phyloP scores from a whole-genome alignment of 92 coral and sea anemone species.

The Porites cylindrica region DNA sequence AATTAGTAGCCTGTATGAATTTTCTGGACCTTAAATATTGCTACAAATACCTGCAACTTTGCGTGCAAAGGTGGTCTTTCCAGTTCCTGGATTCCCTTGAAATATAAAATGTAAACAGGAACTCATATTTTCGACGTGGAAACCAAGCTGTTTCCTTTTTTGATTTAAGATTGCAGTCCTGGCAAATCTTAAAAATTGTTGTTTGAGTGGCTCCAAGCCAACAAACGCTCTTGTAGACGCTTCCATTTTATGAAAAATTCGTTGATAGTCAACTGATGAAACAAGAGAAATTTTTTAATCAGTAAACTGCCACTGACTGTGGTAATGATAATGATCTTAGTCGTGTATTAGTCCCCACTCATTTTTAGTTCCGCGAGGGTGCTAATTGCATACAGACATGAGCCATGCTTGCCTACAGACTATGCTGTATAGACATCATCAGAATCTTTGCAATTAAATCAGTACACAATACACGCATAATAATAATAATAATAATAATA shows the following conservation, averaged over 20 bases:
- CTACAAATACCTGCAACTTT: conserved; percentile 47
- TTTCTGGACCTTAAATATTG: neutral
- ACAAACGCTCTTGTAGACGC: conserved; percentile 26
- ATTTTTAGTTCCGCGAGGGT: too few relatives aligned
- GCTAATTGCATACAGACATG: too few relatives aligned
- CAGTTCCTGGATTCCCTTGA: conserved; percentile 65
- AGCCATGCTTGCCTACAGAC: too few relatives aligned
- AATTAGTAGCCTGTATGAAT: too few relatives aligned
- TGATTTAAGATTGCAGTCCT: conserved; percentile 45
- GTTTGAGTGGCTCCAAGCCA: conserved; percentile 44
- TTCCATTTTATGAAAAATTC: conserved; percentile 24
- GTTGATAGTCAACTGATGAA: conserved; percentile 38
- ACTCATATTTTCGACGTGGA: conserved; percentile 22
- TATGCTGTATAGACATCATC: too few relatives aligned
- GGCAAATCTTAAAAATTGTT: conserved; percentile 50
- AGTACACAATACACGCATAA: neutral
- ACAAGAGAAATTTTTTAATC: neutral
- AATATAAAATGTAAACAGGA: conserved; percentile 33
- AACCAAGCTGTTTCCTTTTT: conserved; percentile 47
- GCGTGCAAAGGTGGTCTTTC: conserved; percentile 58
- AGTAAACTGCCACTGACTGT: neutral
- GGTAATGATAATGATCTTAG: too few relatives aligned
- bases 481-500: neutral
- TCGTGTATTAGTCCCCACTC: too few relatives aligned
- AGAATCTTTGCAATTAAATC: neutral